Evolutionary conservation across 2,797 vertebrate species (phyloP), one percentile per base, ranked within the genome.

Genomic region (Naso thynnoides): DNA sequence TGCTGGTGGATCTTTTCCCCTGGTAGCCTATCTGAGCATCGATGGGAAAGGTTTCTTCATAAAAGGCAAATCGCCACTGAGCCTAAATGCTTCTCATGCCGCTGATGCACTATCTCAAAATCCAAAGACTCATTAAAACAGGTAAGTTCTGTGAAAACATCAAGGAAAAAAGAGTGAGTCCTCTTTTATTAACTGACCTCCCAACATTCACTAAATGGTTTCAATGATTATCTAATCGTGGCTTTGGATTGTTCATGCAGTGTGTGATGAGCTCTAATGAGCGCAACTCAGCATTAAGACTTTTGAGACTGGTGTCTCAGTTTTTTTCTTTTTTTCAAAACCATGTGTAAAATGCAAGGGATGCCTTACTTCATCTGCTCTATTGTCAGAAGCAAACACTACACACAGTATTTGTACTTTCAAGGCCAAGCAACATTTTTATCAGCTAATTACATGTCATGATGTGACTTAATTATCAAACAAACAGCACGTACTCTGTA

Each of bases 31-130:
- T 71, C 59, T 47, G 38, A 61, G 70, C 74, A 66, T 56, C 16
- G 39, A 56, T 38, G 41, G 63, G 58, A 78, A 83, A 86, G 77
- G 71, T 56, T 73, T 55, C 70, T 87, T 78, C 79, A 88, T 90
- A 87, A 87, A 83, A 73, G 31, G 61, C 27, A 62, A 81, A 55
- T 88, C 33, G 26, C 81, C 76, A 77, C 65, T n/a, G n/a, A 72
- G 58, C 50, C 57, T 29, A 2, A 41, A 45, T 50, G 55, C 54
- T 48, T 64, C 63, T 75, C 16, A 47, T 56, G 62, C 39, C 71
- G 71, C 49, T 50, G 31, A 42, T 39, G 66, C 42, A 73, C 50
- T 59, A 41, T 76, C 72, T 67, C 26, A 1, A 42, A 68, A 68
- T 11, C 57, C 26, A 49, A 66, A 56, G 70, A 52, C 78, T 85